Evolutionary conservation across 2,888 invertebrate genomes (phyloP), one percentile per base, ranked within the genome.

Genomic region (Ichneumon xanthorius): DNA sequence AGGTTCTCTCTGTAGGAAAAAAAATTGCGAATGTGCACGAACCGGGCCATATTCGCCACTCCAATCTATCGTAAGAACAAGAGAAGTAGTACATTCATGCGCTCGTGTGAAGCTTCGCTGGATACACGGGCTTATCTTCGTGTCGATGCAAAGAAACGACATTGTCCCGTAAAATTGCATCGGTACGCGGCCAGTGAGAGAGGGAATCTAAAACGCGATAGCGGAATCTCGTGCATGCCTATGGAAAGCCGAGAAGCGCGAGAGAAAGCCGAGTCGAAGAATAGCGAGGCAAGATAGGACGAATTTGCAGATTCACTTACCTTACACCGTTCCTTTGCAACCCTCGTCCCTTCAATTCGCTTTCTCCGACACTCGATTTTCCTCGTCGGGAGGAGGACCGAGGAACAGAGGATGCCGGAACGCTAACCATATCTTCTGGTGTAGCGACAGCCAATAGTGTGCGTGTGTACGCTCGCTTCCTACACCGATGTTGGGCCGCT

Each of bases 301-400:
- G 88, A 89, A 92, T 90, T 90, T 88, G 89, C 89, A 89, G 92
- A 92, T 92, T 92, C 92, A 91, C 92, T 92, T 90, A 90, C 89
- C 89, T 89, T 79, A 75, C 78, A 78, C 33, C 58, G 63, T 73
- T 73, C 19, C 72, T 53, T 61, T 55, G 63, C 48, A 80, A 33
- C 75, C 68, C 45, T 73, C 68, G 16, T 71, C 75, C 53, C 65
- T 71, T 63, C 55, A n/a, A 73, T 53, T 81, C 61, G 58, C 40
- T 61, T 40, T 75, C 71, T 55, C 71, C 33, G 70, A 33, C 53
- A 53, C 45, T 67, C 83, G 58, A 80, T 72, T 61, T 63, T 70
- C 79, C 79, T 80, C 40, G 53, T 19, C 37, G 5, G 26, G 33
- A 19, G 37, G 14, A 26, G 11, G 6, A 22, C 58, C 26, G 61